Percentiles rank a stretch among this genome's conserved stretches.
Evolutionary conservation across 30 jellyfish, hydroid and myxozoan genomes (phyloP).

Genomic region (Clytia hemisphaerica): DNA sequence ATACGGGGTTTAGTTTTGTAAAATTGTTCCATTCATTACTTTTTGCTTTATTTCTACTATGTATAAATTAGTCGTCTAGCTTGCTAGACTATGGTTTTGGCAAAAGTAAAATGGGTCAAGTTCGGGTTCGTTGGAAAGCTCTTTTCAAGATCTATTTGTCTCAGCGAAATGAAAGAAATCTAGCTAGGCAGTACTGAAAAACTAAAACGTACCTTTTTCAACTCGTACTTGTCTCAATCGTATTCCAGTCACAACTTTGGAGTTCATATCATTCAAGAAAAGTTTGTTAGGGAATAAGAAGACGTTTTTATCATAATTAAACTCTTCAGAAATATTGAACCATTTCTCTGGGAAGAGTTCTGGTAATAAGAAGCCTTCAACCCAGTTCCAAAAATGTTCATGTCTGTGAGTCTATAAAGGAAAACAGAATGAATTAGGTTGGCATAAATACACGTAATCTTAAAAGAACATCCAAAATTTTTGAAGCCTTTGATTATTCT

Average conservation of each 20-base stretch:
- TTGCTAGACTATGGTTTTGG: background rate
- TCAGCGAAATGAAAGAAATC: background rate
- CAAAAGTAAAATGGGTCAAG: background rate
- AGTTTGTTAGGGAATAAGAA: constrained; percentile 82
- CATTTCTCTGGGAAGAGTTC: constrained; percentile 68
- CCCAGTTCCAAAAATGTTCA: constrained; percentile 86
- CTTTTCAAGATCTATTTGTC: no score
- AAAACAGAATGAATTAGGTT: no score
- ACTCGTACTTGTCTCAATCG: constrained; percentile 88
- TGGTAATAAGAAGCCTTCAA: constrained; percentile 42
- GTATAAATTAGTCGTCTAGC: no score
- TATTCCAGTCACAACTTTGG: constrained; percentile 86
- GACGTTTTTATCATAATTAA: constrained; percentile 28
- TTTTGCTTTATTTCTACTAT: no score
- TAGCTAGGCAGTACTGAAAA: background rate
- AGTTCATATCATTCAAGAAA: constrained; percentile 57
- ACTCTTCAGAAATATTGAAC: constrained; percentile 27
- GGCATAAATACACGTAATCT: no score
- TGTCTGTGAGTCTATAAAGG: constrained; percentile 52
- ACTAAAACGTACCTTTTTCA: constrained; percentile 43
- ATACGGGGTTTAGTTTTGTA: background rate
- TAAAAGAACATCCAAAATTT: no score
- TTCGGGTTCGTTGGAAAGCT: no score
- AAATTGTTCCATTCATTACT: no score
- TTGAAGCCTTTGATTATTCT: no score